These are phyloP conservation scores for Mnemiopsis leidyi DNA, from an alignment of 37 sponge, comb jelly and placozoan species.

Conservation along the genomic window DNA sequence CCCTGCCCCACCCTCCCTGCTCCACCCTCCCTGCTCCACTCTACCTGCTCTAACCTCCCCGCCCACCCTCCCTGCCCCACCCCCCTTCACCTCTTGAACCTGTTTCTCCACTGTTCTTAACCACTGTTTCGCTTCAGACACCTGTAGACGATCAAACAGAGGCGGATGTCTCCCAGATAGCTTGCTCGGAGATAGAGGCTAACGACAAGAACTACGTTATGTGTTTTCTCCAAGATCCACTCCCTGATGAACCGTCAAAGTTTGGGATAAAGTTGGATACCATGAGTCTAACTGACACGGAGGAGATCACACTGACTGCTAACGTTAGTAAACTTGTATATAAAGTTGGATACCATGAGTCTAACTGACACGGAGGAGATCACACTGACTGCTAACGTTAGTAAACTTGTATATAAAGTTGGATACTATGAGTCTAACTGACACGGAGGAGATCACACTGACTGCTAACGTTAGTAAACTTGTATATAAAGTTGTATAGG, in stretches of 20 bases:
- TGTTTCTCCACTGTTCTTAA: no score
- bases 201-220: not conserved
- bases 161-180: constrained; percentile 27
- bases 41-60: no score
- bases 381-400: not conserved
- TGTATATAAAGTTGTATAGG: not conserved
- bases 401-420: no score
- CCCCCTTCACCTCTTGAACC: no score
- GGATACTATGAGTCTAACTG: not conserved
- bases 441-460: not conserved
- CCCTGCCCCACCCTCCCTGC: no score
- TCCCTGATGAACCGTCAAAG: not conserved
- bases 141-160: constrained; percentile 45
- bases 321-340: no score
- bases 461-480: constrained; percentile 37
- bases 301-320: not conserved
- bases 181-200: constrained; percentile 52
- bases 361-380: constrained; percentile 6
- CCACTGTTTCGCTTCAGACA: constrained; percentile 23
- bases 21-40: no score
- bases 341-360: not conserved
- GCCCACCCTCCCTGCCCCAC: no score
- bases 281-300: not conserved
- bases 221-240: constrained; percentile 24
- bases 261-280: constrained; percentile 43